Percentiles rank a stretch among this genome's conserved stretches.
phyloP scores from a whole-genome alignment of 1,140 invertebrate genomes.

The Triops cancriformis region DNA sequence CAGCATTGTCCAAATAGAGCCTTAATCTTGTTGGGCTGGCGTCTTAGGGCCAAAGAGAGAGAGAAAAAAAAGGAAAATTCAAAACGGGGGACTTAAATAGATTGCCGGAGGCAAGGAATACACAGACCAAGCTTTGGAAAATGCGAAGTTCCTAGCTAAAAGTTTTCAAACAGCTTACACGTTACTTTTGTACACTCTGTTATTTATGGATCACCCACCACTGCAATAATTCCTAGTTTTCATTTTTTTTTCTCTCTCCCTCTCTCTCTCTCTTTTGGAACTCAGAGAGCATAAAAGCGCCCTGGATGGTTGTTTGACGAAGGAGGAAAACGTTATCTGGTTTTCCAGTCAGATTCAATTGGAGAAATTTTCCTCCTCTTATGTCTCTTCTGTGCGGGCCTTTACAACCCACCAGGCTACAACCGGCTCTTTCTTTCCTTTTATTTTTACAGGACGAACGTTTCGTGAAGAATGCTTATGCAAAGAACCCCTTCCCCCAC shows the following conservation, averaged over 20 bases:
- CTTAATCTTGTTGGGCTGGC: background rate
- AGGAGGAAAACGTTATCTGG: background rate
- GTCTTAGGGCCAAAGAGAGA: background rate
- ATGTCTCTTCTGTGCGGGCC: background rate
- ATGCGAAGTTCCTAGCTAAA: too few species aligned
- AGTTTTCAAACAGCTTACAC: too few species aligned
- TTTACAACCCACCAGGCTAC: background rate
- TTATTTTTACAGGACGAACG: background rate
- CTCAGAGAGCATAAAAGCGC: background rate
- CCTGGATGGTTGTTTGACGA: background rate
- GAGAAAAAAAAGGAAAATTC: background rate
- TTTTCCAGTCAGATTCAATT: background rate
- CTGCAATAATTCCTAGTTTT: background rate
- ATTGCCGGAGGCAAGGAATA: background rate
- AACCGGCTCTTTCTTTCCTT: background rate
- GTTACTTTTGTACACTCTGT: too few species aligned
- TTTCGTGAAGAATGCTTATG: background rate
- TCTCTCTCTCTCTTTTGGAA: background rate
- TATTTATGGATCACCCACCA: too few species aligned
- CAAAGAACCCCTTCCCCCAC: background rate
- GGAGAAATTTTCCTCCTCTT: background rate
- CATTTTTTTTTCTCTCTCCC: background rate
- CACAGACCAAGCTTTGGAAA: too few species aligned
- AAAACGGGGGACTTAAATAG: background rate
- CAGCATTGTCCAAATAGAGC: background rate